Conservation (phyloP, 2,113 vertebrate genomes). For the Ammospiza caudacuta region DNA sequence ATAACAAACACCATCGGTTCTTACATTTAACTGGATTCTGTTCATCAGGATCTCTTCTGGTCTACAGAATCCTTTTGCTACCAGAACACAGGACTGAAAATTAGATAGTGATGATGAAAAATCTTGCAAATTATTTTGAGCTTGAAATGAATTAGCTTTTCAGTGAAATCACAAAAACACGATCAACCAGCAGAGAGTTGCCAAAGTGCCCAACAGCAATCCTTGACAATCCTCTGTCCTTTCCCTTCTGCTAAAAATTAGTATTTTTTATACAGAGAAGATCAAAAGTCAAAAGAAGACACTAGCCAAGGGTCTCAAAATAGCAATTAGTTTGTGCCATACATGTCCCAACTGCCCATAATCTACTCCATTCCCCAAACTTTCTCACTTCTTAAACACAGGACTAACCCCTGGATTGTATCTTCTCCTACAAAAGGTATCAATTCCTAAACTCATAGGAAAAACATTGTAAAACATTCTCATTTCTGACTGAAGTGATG, state of each 20-base stretch:
- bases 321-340: not conserved
- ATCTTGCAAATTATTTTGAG: not conserved
- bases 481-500: not conserved
- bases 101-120: not conserved
- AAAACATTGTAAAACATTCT: not conserved
- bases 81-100: not conserved
- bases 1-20: not conserved
- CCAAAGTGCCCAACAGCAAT: not conserved
- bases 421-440: not conserved
- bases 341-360: not conserved
- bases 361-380: not conserved
- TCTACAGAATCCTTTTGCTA: not conserved
- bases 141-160: not conserved
- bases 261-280: not conserved
- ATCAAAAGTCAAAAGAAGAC: not conserved
- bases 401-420: not conserved
- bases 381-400: not conserved
- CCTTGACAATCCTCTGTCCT: not conserved
- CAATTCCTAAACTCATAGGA: rapidly evolving
- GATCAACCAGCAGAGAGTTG: not conserved
- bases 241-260: not conserved
- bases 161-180: not conserved
- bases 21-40: not conserved
- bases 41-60: not conserved
- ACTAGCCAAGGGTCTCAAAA: not conserved